Evolutionary conservation across 2,888 invertebrate species (phyloP).

Genomic region (Clitarchus hookeri): DNA sequence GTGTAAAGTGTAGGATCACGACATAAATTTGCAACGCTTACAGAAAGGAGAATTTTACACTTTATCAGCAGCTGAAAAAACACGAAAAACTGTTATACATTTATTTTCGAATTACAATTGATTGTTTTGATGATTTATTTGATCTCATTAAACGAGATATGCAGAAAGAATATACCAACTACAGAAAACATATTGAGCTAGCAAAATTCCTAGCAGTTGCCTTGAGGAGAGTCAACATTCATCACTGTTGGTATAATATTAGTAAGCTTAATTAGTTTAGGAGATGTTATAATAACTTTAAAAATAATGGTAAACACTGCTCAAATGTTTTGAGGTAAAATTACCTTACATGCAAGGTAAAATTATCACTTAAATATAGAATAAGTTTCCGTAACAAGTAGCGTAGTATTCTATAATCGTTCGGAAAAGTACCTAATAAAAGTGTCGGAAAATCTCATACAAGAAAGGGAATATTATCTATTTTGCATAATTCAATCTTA

Average conservation of each 20-base stretch:
- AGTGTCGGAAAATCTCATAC: too few species aligned
- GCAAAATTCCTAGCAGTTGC: not conserved
- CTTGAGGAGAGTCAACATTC: not conserved
- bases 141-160: not conserved
- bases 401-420: not conserved
- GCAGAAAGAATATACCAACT: not conserved
- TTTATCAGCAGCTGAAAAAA: not conserved
- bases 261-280: not conserved
- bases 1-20: not conserved
- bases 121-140: not conserved
- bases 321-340: too few species aligned
- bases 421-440: not conserved
- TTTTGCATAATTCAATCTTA: too few species aligned
- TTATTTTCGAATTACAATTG: not conserved
- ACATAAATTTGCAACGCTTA: not conserved
- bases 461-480: too few species aligned
- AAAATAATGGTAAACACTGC: not conserved
- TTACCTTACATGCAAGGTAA: too few species aligned
- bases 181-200: not conserved
- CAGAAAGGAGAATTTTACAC: not conserved
- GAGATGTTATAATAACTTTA: not conserved
- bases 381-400: not conserved
- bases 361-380: too few species aligned
- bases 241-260: not conserved
- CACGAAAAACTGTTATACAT: not conserved